Conservation (phyloP, 2,888 invertebrate species). For the Mythimna loreyi region DNA sequence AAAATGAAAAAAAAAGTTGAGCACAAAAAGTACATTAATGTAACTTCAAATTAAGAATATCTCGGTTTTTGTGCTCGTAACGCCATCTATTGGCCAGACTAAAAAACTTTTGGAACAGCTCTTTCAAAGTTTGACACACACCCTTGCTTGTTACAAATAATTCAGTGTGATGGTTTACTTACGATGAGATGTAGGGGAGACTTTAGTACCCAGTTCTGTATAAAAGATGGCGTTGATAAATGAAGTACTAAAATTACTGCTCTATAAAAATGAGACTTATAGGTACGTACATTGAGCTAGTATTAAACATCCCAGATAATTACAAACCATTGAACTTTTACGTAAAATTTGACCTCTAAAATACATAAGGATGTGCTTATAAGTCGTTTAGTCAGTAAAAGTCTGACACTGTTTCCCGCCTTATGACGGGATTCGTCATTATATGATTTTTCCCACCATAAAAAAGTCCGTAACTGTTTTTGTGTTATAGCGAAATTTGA, state of each 20-base stretch:
- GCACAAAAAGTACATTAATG: too few species aligned
- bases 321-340: neutral
- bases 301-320: neutral
- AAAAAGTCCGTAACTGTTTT: too few species aligned
- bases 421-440: too few species aligned
- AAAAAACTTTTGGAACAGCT: neutral
- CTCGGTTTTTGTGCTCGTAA: neutral
- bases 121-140: neutral
- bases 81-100: constrained; percentile 35
- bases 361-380: too few species aligned
- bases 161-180: neutral
- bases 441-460: too few species aligned
- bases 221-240: constrained; percentile 37
- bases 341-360: too few species aligned
- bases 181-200: neutral
- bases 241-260: neutral
- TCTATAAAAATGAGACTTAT: neutral
- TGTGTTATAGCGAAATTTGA: too few species aligned
- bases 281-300: neutral
- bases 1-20: too few species aligned
- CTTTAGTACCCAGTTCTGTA: neutral
- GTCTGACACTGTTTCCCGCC: too few species aligned
- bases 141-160: constrained; percentile 3
- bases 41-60: neutral
- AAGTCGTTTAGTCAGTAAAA: too few species aligned